Evolutionary conservation across 2,113 vertebrate species (phyloP), one percentile per base, ranked within the genome.

Genomic region (Scolopax mira): DNA sequence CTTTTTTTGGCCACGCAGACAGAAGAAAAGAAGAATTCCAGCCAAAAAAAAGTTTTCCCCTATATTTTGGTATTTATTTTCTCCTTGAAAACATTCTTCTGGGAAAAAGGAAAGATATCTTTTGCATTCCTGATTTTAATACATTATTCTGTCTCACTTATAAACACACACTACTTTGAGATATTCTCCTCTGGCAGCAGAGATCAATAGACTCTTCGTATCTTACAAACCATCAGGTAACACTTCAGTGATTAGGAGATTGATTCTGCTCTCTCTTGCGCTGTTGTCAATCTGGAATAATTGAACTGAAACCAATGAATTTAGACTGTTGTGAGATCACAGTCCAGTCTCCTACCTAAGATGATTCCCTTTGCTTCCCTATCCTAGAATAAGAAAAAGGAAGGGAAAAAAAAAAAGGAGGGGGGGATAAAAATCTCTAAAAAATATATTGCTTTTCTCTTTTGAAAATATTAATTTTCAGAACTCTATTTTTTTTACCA

Each of bases 191-290:
- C 51, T 77, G 64, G 88, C 35, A 88, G 62, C 10, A 88, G 49
- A 85, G 51, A 89, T 93, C 92, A 95, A 88, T 90, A 85, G 37
- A 85, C 28, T 91, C 49, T 84, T 94, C 49, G 54, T 70, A 90
- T 66, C 85, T 90, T 88, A 83, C 69, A 93, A 92, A 64, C 22
- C 51, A 70, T 90, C 55, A 78, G 46, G 60, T 80, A 90, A 86
- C 41, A 37, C n/a, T 90, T 90, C 71, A 74, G 54, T 80, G 75
- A 93, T 80, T 74, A 90, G 16, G 11, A 65, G 35, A 85, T 41
- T 82, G 58, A 94, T 85, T 88, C 67, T 92, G 22, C 33, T 79
- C 17, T 70, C 71, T 80, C 37, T 77, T 92, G 60, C 62, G 25
- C 44, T 83, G 60, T 69, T 93, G 75, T 88, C 72, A 86, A 23